Percentiles rank a stretch among this genome's conserved stretches.
Conservation (phyloP, 2,888 invertebrate species). For the Campopleginae sp. region DNA sequence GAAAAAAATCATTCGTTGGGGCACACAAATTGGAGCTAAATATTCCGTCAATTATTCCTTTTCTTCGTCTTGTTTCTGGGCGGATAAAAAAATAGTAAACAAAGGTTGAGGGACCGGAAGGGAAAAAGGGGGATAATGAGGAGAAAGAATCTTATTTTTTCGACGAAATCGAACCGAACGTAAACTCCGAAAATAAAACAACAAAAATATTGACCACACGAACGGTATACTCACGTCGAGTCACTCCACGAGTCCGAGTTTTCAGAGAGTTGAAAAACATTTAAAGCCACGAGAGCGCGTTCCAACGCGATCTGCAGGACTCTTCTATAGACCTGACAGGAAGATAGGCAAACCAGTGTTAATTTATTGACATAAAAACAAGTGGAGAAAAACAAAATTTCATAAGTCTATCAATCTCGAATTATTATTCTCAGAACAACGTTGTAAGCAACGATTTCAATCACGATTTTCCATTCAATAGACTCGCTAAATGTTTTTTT, state of each 20-base stretch:
- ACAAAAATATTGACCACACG: slow-evolving; percentile 9
- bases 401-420: background rate
- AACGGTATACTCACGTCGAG: slow-evolving; percentile 77
- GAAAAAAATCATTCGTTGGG: slow-evolving; percentile 57
- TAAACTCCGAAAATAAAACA: slow-evolving; percentile 27
- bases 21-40: slow-evolving; percentile 33
- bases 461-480: slow-evolving; percentile 27
- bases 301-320: slow-evolving; percentile 76
- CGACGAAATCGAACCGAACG: slow-evolving; percentile 17
- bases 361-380: slow-evolving; percentile 29
- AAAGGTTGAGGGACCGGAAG: background rate
- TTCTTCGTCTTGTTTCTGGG: background rate
- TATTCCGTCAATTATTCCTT: background rate
- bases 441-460: slow-evolving; percentile 66
- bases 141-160: background rate
- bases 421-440: slow-evolving; percentile 48
- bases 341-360: slow-evolving; percentile 74
- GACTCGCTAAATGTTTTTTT: background rate
- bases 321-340: slow-evolving; percentile 80
- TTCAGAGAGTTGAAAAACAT: slow-evolving; percentile 76
- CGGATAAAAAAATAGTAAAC: background rate
- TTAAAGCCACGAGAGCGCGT: slow-evolving; percentile 77
- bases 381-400: slow-evolving; percentile 4
- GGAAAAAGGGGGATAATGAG: background rate
- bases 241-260: slow-evolving; percentile 74